A percentile compares a stretch with the other conserved stretches of the same genome.
These are phyloP conservation scores for Miltochrista miniata DNA, from an alignment of 2,888 invertebrate species.

Conservation along the genomic window DNA sequence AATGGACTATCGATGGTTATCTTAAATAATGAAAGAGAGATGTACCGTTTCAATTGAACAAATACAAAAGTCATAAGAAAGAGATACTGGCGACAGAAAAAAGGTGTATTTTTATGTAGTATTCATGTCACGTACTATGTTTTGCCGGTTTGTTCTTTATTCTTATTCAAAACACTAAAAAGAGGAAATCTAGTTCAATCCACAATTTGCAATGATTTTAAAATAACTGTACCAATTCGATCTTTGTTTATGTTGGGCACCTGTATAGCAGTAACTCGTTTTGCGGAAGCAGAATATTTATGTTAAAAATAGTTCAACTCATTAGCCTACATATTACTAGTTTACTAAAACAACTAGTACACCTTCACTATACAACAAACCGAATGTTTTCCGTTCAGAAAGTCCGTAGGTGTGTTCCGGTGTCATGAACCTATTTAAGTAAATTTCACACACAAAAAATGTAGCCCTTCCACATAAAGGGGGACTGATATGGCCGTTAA, in stretches of 20 bases:
- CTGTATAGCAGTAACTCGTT: constrained; percentile 41
- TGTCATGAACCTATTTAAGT: too few relatives aligned
- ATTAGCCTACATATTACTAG: constrained; percentile 47
- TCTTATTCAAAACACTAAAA: too few relatives aligned
- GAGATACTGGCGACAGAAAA: too few relatives aligned
- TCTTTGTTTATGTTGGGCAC: constrained; percentile 52
- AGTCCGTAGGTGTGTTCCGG: too few relatives aligned
- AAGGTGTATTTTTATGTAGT: too few relatives aligned
- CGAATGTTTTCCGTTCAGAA: too few relatives aligned
- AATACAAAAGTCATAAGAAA: too few relatives aligned
- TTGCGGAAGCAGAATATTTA: constrained; percentile 37
- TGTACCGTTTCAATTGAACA: constrained; percentile 6
- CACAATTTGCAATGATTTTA: constrained; percentile 24
- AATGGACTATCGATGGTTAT: constrained; percentile 34
- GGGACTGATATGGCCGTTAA: neutral
- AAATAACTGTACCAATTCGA: constrained; percentile 37
- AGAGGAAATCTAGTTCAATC: neutral
- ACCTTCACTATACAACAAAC: constrained; percentile 10
- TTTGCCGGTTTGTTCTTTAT: neutral
- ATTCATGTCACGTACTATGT: too few relatives aligned
- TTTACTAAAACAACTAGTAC: constrained; percentile 12
- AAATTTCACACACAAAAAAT: too few relatives aligned
- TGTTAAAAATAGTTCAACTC: constrained; percentile 54
- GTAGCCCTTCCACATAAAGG: too few relatives aligned
- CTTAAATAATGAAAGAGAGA: constrained; percentile 15